phyloP scores from a whole-genome alignment of 2,113 vertebrate genomes.

The Labeo rohita region DNA sequence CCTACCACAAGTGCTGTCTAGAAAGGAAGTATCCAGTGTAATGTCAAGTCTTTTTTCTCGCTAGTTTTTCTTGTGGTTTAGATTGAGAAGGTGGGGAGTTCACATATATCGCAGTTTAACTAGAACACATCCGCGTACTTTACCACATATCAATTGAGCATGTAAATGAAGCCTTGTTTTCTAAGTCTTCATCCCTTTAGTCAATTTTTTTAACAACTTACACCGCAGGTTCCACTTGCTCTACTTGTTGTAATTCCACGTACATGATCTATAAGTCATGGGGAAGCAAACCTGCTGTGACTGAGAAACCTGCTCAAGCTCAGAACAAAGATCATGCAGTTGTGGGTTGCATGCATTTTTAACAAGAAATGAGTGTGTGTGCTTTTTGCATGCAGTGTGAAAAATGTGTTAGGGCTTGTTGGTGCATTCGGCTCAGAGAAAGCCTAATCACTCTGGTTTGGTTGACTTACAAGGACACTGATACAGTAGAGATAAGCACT shows the following conservation, averaged over 20 bases:
- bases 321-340: background rate
- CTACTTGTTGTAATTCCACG: background rate
- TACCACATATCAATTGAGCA: background rate
- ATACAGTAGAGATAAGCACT: background rate
- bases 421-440: background rate
- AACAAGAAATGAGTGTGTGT: background rate
- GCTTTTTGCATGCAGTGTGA: background rate
- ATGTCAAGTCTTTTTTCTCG: background rate
- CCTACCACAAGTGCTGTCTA: background rate
- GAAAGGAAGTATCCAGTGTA: background rate
- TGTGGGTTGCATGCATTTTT: background rate
- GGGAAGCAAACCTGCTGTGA: background rate
- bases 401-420: background rate
- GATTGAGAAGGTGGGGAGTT: conserved; percentile 38
- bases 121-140: conserved; percentile 13
- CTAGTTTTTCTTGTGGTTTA: background rate
- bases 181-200: background rate
- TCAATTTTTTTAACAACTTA: background rate
- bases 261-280: background rate
- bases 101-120: background rate
- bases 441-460: background rate
- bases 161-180: background rate
- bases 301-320: background rate
- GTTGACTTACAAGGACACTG: background rate
- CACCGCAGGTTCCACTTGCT: background rate